Base-by-base conservation (phyloP, 2,113 vertebrate genomes). In the Platysternon megacephalum region DNA sequence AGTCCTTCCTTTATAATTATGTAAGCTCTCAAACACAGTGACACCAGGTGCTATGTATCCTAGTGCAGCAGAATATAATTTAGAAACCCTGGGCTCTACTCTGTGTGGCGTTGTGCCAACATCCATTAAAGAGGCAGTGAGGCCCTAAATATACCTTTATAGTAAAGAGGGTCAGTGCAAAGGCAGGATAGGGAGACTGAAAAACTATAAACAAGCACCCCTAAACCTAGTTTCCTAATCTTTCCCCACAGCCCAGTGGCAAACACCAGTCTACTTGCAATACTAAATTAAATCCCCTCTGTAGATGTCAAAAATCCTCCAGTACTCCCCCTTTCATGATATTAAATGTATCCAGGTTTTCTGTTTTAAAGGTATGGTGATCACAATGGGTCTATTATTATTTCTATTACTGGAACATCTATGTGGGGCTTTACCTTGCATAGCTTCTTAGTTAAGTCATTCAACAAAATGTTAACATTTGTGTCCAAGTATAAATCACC, bases 151-250 rank as follows among this genome's bases (percentile, higher is more conserved):
- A 48, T 78, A 61, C 86, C 61, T 26, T 1, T 94, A 65, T 96
- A 72, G 19, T 72, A 72, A 72, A 9, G 17, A 72, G 19, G 93
- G 85, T 93, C 91, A 94, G 95, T 97, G 95, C 96, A 92, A 11
- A 39, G 86, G 74, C 42, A 44, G 24, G 4, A 44, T 44, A 29
- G 26, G 74, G 52, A 44, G 78, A 89, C 72, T 82, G 79, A 24
- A 13, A 86, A 82, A 90, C 29, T 93, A 52, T 61, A 84, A 68
- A n/a, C 16, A 68, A 72, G 19, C 91, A 92, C 49, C 72, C 82
- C 93, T 94, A 92, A 94, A 65, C 93, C 83, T 94, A 81, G 95
- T 91, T 89, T 10, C 65, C 90, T 52, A 28, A 3, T 88, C 39
- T 1, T 82, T 44, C 87, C 78, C 82, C 39, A 56, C 52, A 87